Percentiles rank a stretch among this genome's conserved stretches.
Conservation (phyloP, 2,797 vertebrate genomes). For the Alcedo atthis region DNA sequence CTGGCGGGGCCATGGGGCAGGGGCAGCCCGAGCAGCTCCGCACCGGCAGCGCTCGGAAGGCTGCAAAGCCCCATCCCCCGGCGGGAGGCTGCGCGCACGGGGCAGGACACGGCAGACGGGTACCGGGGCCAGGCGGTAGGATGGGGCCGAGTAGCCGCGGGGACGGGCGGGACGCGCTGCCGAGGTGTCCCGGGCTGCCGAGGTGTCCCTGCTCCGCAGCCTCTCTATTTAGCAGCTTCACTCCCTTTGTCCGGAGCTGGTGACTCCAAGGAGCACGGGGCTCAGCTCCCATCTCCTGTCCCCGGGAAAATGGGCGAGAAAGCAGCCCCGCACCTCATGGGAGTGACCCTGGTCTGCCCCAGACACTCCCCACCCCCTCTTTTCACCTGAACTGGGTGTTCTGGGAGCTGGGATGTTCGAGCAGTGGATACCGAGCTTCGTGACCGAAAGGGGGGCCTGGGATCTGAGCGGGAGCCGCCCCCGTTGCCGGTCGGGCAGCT, state of each 20-base stretch:
- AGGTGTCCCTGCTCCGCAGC: accelerated
- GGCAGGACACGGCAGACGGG: too few species aligned
- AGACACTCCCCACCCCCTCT: neutral
- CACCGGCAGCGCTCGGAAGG: neutral
- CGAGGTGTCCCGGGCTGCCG: too few species aligned
- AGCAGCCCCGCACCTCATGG: accelerated
- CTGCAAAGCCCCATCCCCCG: neutral
- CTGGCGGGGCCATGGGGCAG: accelerated
- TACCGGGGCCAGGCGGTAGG: neutral
- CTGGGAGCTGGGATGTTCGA: neutral
- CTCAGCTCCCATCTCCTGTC: accelerated
- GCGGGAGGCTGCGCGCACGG: neutral
- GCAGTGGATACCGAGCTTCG: accelerated
- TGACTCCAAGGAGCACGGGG: too few species aligned
- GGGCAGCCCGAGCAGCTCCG: neutral
- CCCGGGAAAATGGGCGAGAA: accelerated
- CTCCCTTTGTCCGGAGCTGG: too few species aligned
- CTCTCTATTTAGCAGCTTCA: neutral
- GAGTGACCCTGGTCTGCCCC: too few species aligned
- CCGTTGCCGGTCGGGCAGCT: too few species aligned
- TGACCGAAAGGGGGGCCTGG: accelerated
- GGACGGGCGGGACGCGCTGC: too few species aligned
- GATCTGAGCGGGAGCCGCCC: too few species aligned
- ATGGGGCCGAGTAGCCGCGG: neutral
- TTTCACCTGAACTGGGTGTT: neutral